Base-by-base conservation (phyloP, 2,797 vertebrate species). In the Periparus ater region DNA sequence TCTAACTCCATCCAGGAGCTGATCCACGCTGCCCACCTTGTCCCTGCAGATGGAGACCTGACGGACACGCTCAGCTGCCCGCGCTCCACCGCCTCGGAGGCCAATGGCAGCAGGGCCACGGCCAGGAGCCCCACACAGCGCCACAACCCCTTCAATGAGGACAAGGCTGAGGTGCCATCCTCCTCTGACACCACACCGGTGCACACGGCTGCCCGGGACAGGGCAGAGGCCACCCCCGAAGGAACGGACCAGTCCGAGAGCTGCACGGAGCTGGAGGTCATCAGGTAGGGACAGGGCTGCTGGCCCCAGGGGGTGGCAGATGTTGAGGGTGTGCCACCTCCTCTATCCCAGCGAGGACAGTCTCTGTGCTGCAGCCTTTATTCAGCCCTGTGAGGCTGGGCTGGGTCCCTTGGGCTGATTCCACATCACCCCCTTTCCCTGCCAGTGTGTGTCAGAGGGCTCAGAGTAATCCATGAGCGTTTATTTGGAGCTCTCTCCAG, bases 61-160 rank as follows among this genome's bases (percentile, higher is more conserved):
- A 99, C 99, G 0, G 99, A 99, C 96, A 98, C 98, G 0, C 98
- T 98, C 89, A 99, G 99, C 79, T 98, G 99, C 68, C 98, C 99
- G 0, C 98, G 95, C 38, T 99, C 99, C 38, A 97, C 97, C 1
- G 97, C 98, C 70, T 99, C 98, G 0, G 99, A 99, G 93, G 97
- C 97, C 8, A 85, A 93, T 4, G 82, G 96, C 89, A 57, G 91
- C 96, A 97, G 96, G n/a, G 86, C 93, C 2, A 84, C 95, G 0
- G 88, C 96, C 4, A 98, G 97, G 97, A 99, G 99, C 96, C 99
- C 99, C 20, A 98, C 98, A 0, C 98, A 97, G 94, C 98, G 99
- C 77, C 97, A 99, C 98, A 99, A 99, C 97, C 99, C 99, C 77
- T 99, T 99, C 97, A 99, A 99, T 0, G 98, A 98, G 92, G 98